Conservation (phyloP, 2,888 invertebrate genomes). For the Onthophagus sagittarius region DNA sequence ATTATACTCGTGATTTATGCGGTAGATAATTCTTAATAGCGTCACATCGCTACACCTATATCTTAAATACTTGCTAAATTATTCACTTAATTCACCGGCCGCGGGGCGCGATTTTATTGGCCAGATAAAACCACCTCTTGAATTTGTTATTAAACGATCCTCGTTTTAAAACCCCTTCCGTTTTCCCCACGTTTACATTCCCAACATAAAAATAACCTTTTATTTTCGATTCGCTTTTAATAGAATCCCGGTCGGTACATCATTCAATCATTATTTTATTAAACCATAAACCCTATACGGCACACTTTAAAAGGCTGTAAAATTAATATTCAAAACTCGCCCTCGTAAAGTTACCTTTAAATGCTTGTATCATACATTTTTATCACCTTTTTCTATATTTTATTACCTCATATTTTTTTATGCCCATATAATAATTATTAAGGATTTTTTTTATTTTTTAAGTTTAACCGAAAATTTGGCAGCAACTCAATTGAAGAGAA, state of each 20-base stretch:
- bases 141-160: conserved; percentile 3
- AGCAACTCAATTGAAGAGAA: too few species aligned
- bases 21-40: conserved; percentile 43
- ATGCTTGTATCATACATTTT: background rate
- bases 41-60: conserved; percentile 38
- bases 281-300: conserved; percentile 43
- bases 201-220: background rate
- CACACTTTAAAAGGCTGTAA: conserved; percentile 43
- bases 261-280: conserved; percentile 42
- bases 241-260: conserved; percentile 1
- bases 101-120: background rate
- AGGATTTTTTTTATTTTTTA: background rate
- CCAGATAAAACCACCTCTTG: background rate
- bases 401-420: background rate
- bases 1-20: conserved; percentile 44
- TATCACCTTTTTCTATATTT: background rate
- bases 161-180: background rate
- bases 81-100: conserved; percentile 13
- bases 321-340: conserved; percentile 43
- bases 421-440: background rate
- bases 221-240: background rate
- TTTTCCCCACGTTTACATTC: background rate
- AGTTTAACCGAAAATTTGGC: too few species aligned
- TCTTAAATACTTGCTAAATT: conserved; percentile 16
- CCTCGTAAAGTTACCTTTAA: background rate